Evolutionary conservation across 2,113 vertebrate species (phyloP), one percentile per base, ranked within the genome.

Genomic region (Dendrocopos noguchii): DNA sequence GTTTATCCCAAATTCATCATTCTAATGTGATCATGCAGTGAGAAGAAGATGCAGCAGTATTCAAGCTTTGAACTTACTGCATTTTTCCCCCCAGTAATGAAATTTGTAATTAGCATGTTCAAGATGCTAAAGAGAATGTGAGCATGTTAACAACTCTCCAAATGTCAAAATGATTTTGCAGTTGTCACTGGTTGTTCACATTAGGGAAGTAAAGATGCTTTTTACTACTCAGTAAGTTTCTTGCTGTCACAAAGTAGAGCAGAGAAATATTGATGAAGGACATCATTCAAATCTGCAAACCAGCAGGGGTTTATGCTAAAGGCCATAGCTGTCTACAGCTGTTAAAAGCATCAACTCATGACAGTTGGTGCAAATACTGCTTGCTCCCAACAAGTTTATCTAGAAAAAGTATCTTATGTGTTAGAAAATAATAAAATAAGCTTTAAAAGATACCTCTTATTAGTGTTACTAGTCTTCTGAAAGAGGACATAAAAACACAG

Each of bases 141-240:
- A 91, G 61, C 67, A 20, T 76, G 73, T 80, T 93, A 94, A 78
- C 87, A 91, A 28, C 64, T 83, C 85, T 90, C 67, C 67, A 96
- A 91, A 84, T 94, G 90, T 96, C 94, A 93, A 87, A 89, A 89
- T 83, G 34, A 73, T 94, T 95, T 88, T 86, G 88, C 57, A 63
- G 61, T 87, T 94, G 82, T 80, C 72, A 63, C 65, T 86, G 42
- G 73, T 60, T 64, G 53, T 71, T 91, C 84, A 75, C 70, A 56
- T 89, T 79, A 80, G 39, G 66, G 88, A 88, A 64, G 76, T 84
- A 79, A 71, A 89, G 74, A 84, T 65, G 66, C 24, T 71, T 91
- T 95, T 80, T 83, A 53, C 42, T 68, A 57, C 65, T 80, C 34
- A 5, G 31, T 81, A 65, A 86, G 73, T 91, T 95, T 91, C 64